These are phyloP conservation scores for Diabrotica virgifera DNA, from an alignment of 1,140 invertebrate genomes.

Conservation along the genomic window DNA sequence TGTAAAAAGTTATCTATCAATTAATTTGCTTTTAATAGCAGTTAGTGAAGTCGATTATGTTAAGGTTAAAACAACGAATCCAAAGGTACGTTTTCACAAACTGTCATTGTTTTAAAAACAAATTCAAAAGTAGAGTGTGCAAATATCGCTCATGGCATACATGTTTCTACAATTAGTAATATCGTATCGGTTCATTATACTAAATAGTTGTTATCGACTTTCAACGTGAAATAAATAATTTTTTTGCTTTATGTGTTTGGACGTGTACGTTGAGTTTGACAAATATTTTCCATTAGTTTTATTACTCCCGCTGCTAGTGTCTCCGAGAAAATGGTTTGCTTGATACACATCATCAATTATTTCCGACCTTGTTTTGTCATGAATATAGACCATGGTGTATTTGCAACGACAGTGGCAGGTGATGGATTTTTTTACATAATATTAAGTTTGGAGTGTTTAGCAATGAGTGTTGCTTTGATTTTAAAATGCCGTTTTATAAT, in stretches of 20 bases:
- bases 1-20: too few species aligned
- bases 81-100: too few species aligned
- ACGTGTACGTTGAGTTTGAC: not conserved
- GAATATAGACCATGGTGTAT: not conserved
- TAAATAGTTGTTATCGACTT: not conserved
- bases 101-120: too few species aligned
- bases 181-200: not conserved
- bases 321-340: not conserved
- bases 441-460: too few species aligned
- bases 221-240: not conserved
- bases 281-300: conserved; percentile 3
- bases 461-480: too few species aligned
- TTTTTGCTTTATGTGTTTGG: not conserved
- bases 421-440: too few species aligned
- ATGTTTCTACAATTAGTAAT: conserved; percentile 1
- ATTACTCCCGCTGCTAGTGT: not conserved
- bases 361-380: not conserved
- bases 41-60: too few species aligned
- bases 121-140: too few species aligned
- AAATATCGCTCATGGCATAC: not conserved
- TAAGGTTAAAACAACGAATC: too few species aligned
- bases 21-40: too few species aligned
- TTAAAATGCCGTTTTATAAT: too few species aligned
- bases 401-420: not conserved
- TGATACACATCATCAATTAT: not conserved